Conservation (phyloP, 2,797 vertebrate genomes). For the Tympanoctomys barrerae region DNA sequence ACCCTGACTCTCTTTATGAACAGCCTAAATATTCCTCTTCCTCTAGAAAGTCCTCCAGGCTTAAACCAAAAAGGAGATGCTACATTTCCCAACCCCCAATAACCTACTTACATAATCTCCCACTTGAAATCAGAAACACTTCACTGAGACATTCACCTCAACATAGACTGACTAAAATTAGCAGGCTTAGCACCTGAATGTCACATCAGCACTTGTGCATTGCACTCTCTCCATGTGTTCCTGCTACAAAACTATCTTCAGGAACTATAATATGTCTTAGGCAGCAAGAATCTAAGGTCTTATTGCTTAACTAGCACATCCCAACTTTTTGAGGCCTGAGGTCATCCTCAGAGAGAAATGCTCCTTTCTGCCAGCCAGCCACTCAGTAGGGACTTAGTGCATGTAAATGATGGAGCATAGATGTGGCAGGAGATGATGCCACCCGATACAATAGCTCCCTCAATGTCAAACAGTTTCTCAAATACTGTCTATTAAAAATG, state of each 20-base stretch:
- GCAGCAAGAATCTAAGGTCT: neutral
- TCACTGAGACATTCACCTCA: neutral
- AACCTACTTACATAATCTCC: neutral
- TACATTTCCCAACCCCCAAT: neutral
- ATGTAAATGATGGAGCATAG: neutral
- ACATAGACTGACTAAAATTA: neutral
- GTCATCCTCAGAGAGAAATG: neutral
- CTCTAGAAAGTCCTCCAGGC: neutral
- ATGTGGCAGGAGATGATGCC: neutral
- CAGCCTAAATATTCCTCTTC: conserved; percentile 24
- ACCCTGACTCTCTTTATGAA: neutral
- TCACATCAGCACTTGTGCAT: neutral
- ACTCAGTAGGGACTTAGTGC: neutral
- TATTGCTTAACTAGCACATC: neutral
- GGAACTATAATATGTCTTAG: neutral
- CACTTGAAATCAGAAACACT: neutral
- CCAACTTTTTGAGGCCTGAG: neutral
- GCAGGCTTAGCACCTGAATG: neutral
- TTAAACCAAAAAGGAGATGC: conserved; percentile 19
- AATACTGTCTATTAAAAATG: neutral
- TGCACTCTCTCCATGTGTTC: neutral
- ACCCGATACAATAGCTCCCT: neutral
- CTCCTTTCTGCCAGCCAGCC: conserved; percentile 13
- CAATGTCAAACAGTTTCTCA: neutral
- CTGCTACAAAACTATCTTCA: neutral